Percentiles rank a stretch among this genome's conserved stretches.
phyloP scores from a whole-genome alignment of 2,113 vertebrate species.

The Nesoenas mayeri region DNA sequence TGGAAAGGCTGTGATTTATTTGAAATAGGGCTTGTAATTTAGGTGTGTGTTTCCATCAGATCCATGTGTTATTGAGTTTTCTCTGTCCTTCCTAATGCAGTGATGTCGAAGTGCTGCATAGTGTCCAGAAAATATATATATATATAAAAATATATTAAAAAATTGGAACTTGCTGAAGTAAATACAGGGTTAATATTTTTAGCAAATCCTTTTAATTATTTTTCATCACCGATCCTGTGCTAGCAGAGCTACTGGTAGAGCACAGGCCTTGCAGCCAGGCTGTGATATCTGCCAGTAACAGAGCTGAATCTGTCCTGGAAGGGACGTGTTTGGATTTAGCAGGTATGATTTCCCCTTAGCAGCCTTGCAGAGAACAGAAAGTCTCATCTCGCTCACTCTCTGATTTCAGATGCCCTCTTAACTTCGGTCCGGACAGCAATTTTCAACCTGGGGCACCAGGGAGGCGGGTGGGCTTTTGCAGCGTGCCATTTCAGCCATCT shows the following conservation, averaged over 20 bases:
- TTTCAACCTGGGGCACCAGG: background rate
- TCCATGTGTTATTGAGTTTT: background rate
- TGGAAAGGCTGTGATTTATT: conserved; percentile 1
- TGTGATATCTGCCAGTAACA: background rate
- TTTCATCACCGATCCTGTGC: background rate
- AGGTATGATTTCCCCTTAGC: background rate
- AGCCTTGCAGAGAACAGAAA: background rate
- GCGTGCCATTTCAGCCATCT: background rate
- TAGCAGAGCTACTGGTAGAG: background rate
- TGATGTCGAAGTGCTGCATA: background rate
- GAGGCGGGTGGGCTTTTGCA: background rate
- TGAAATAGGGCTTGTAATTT: background rate
- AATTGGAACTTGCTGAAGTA: background rate
- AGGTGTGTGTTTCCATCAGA: background rate
- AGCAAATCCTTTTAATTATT: background rate
- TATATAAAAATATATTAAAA: background rate
- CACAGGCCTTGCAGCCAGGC: background rate
- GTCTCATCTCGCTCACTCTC: background rate
- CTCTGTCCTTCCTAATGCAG: background rate
- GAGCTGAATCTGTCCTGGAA: background rate
- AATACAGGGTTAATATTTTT: background rate
- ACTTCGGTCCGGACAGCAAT: background rate
- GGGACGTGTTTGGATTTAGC: background rate
- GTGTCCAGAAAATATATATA: background rate
- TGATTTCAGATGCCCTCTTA: background rate